Conservation (phyloP, 2,113 vertebrate genomes). For the Tupaia tana region DNA sequence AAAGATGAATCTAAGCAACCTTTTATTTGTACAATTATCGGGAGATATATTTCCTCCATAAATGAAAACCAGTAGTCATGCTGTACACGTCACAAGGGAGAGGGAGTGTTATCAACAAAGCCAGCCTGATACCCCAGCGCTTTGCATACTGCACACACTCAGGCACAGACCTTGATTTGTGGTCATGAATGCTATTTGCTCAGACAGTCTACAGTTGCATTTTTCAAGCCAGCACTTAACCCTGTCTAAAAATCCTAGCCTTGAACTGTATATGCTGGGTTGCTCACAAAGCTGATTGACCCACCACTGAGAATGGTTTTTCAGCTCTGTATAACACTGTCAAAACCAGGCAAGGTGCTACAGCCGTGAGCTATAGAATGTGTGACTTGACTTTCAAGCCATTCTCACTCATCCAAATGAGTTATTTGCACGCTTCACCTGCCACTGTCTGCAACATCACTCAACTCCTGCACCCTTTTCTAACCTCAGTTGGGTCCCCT, state of each 20-base stretch:
- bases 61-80: constrained; percentile 39
- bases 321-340: neutral
- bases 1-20: constrained; percentile 61
- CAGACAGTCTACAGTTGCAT: neutral
- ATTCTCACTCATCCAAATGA: neutral
- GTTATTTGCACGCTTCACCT: neutral
- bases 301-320: neutral
- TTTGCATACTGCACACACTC: neutral
- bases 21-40: constrained; percentile 46
- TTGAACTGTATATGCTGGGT: neutral
- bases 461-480: neutral
- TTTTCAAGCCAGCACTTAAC: neutral
- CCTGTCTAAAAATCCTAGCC: neutral
- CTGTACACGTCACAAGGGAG: too few relatives aligned
- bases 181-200: neutral
- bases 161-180: neutral
- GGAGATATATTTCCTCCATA: constrained; percentile 35
- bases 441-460: neutral
- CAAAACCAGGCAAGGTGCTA: neutral
- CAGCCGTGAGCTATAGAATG: neutral
- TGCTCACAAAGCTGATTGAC: neutral
- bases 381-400: constrained; percentile 19
- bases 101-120: neutral
- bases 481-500: neutral
- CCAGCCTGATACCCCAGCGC: neutral